Evolutionary conservation across 2,113 vertebrate genomes (phyloP).

Genomic region (Xiphorhynchus elegans): DNA sequence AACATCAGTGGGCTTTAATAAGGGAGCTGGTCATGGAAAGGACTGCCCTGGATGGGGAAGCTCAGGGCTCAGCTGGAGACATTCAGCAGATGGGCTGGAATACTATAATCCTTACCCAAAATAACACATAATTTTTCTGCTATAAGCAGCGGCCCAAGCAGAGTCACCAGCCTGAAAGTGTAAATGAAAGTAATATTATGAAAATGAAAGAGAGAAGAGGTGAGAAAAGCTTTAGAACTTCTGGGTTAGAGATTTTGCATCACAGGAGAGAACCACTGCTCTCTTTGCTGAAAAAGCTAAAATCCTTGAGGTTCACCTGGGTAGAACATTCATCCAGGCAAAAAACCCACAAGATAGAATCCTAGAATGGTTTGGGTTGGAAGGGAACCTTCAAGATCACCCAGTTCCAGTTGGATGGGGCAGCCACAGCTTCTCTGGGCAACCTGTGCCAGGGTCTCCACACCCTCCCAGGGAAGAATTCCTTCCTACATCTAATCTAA

Average conservation of each 20-base stretch:
- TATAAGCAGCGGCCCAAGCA: rapidly evolving
- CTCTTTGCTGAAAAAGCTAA: neutral
- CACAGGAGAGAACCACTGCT: rapidly evolving
- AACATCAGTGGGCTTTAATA: neutral
- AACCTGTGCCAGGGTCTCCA: rapidly evolving
- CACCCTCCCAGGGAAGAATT: neutral
- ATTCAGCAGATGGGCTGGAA: neutral
- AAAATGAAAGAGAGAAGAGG: neutral
- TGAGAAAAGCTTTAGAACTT: neutral
- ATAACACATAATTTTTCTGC: neutral
- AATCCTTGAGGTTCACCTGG: neutral
- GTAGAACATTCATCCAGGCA: neutral
- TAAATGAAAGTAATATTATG: neutral
- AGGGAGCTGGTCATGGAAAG: neutral
- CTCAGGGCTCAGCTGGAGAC: neutral
- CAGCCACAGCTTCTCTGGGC: neutral
- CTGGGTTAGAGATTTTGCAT: neutral
- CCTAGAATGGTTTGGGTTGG: neutral
- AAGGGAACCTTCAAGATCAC: neutral
- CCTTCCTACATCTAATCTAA: neutral
- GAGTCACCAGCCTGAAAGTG: neutral
- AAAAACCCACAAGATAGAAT: neutral
- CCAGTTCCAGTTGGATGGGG: too few relatives aligned
- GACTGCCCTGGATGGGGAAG: neutral
- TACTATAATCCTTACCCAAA: neutral